Percentiles rank a stretch among this genome's conserved stretches.
Conservation (phyloP, 2,888 invertebrate genomes). For the Cataglyphis livida region DNA sequence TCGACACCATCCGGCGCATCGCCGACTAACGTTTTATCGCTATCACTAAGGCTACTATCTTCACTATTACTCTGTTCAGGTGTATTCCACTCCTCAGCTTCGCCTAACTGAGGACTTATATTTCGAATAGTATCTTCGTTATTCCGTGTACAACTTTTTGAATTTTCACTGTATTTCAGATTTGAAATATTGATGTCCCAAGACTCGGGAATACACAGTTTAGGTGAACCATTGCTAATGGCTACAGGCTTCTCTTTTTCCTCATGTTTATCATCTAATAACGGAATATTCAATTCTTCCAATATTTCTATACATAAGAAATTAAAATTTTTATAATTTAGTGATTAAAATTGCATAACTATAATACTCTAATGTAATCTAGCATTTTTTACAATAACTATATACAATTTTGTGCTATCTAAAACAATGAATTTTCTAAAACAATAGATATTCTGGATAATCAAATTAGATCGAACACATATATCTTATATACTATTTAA, state of each 20-base stretch:
- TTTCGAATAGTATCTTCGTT: conserved; percentile 64
- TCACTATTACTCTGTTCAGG: conserved; percentile 91
- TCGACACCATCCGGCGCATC: conserved; percentile 87
- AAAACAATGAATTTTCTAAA: neutral
- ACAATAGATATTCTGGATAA: neutral
- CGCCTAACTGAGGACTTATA: conserved; percentile 69
- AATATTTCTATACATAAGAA: conserved; percentile 84
- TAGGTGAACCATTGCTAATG: conserved; percentile 67
- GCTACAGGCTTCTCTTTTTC: conserved; percentile 63
- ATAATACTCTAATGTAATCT: neutral
- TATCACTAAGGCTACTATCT: conserved; percentile 92
- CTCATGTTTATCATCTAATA: conserved; percentile 73
- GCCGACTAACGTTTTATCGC: conserved; percentile 89
- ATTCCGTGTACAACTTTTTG: conserved; percentile 40
- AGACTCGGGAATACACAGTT: conserved; percentile 61
- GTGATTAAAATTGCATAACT: neutral
- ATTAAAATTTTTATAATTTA: conserved; percentile 14
- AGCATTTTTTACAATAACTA: neutral
- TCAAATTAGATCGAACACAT: neutral
- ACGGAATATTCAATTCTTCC: conserved; percentile 87
- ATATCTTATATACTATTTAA: neutral
- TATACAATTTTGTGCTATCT: neutral
- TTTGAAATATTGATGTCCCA: conserved; percentile 11
- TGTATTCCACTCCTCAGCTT: conserved; percentile 79
- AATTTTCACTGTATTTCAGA: conserved; percentile 48